Percentiles rank a stretch among this genome's conserved stretches.
These are phyloP conservation scores for Diarsia rubi DNA, from an alignment of 2,888 invertebrate genomes.

Conservation along the genomic window DNA sequence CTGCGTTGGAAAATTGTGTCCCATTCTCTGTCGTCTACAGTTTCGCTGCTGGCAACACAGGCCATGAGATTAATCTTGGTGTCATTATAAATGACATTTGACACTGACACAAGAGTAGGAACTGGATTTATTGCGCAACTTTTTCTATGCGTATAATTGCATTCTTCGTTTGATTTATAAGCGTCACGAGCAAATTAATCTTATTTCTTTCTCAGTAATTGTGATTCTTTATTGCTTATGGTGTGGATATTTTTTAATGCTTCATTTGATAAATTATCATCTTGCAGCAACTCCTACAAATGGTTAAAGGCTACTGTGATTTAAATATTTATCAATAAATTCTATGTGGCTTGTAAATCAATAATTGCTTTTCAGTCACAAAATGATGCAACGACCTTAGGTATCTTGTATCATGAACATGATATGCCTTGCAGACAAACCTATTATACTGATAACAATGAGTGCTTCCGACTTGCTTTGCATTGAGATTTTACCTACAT, in stretches of 20 bases:
- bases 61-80: background rate
- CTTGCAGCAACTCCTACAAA: background rate
- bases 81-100: background rate
- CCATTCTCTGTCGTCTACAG: background rate
- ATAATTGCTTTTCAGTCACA: slow-evolving; percentile 23
- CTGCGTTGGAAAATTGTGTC: slow-evolving; percentile 16
- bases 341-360: background rate
- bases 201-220: background rate
- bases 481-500: background rate
- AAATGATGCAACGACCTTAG: background rate
- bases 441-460: background rate
- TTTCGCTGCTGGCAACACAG: background rate
- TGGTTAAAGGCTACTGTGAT: background rate
- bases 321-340: background rate
- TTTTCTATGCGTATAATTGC: slow-evolving; percentile 8
- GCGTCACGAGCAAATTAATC: background rate
- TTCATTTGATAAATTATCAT: background rate
- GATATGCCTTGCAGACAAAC: background rate
- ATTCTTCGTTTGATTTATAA: slow-evolving; percentile 1
- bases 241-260: background rate
- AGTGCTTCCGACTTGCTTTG: background rate
- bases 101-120: background rate
- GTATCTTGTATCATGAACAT: background rate
- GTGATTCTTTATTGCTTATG: background rate
- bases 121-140: background rate